Percentiles rank a stretch among this genome's conserved stretches.
These are phyloP conservation scores for Diachasmimorpha longicaudata DNA, from an alignment of 1,140 invertebrate species.

Conservation along the genomic window DNA sequence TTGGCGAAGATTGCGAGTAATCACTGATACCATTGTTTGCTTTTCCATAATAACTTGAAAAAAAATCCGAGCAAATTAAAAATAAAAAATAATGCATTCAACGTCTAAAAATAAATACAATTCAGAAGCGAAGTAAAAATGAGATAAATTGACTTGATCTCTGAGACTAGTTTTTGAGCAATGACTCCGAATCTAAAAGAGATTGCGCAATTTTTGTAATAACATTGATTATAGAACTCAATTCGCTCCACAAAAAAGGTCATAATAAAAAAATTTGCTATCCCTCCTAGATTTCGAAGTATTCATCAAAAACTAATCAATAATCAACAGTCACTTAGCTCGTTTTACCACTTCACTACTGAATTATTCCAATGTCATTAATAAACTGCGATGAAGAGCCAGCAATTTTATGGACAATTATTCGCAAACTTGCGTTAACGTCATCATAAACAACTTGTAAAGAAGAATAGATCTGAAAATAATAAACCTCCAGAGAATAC, in stretches of 20 bases:
- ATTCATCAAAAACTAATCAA: no score
- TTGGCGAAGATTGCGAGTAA: background rate
- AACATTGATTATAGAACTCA: no score
- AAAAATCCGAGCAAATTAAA: background rate
- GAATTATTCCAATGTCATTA: background rate
- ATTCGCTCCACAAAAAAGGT: no score
- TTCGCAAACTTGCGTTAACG: background rate
- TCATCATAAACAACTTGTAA: background rate
- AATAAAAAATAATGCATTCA: background rate
- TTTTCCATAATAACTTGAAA: background rate
- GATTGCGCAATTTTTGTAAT: no score
- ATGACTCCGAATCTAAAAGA: no score
- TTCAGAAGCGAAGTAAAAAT: no score
- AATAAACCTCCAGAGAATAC: background rate
- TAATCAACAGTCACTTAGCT: no score
- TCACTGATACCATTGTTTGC: background rate
- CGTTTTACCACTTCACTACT: no score
- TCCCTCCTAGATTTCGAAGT: no score
- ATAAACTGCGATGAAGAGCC: background rate
- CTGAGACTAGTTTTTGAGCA: no score
- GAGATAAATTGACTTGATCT: no score
- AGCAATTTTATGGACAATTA: background rate
- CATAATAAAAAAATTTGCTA: no score
- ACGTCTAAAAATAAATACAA: background rate
- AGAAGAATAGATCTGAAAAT: background rate